Evolutionary conservation across 2,888 invertebrate species (phyloP).

Genomic region (Rhimphoctona megacephalus): DNA sequence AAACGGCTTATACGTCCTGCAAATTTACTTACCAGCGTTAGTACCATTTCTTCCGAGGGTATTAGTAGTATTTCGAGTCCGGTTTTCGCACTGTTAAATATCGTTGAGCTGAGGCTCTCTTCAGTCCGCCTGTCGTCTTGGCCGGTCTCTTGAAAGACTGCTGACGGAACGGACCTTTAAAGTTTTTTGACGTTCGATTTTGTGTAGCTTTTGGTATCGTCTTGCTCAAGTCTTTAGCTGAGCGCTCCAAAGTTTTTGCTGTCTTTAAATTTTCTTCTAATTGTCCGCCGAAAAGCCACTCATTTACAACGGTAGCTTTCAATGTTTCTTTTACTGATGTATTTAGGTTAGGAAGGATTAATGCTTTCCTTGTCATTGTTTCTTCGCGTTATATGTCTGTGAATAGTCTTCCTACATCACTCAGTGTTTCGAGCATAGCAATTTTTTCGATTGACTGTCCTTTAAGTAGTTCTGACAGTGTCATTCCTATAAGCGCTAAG

Average conservation of each 20-base stretch:
- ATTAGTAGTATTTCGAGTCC: too few relatives aligned
- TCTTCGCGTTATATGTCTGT: slow-evolving; percentile 62
- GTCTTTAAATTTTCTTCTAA: slow-evolving; percentile 15
- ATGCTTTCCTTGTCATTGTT: slow-evolving; percentile 35
- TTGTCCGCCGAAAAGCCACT: slow-evolving; percentile 52
- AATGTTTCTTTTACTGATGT: slow-evolving; percentile 45
- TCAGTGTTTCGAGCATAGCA: background rate
- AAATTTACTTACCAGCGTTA: too few relatives aligned
- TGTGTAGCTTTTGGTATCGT: too few relatives aligned
- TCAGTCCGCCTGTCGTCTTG: too few relatives aligned
- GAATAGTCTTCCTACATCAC: slow-evolving; percentile 27
- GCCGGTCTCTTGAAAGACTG: too few relatives aligned
- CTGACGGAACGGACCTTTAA: too few relatives aligned
- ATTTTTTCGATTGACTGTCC: background rate
- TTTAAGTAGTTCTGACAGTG: slow-evolving; percentile 11
- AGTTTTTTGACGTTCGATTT: too few relatives aligned
- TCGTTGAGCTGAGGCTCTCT: too few relatives aligned
- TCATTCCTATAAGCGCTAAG: slow-evolving; percentile 36
- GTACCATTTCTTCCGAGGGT: too few relatives aligned
- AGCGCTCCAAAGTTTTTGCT: slow-evolving; percentile 34
- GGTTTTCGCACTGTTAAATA: too few relatives aligned
- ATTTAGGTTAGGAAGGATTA: slow-evolving; percentile 49
- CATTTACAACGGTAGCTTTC: slow-evolving; percentile 28
- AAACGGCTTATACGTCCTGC: too few relatives aligned
- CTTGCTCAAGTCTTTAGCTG: too few relatives aligned